Evolutionary conservation across 2,113 vertebrate genomes (phyloP).

Genomic region (Podarcis cretensis): DNA sequence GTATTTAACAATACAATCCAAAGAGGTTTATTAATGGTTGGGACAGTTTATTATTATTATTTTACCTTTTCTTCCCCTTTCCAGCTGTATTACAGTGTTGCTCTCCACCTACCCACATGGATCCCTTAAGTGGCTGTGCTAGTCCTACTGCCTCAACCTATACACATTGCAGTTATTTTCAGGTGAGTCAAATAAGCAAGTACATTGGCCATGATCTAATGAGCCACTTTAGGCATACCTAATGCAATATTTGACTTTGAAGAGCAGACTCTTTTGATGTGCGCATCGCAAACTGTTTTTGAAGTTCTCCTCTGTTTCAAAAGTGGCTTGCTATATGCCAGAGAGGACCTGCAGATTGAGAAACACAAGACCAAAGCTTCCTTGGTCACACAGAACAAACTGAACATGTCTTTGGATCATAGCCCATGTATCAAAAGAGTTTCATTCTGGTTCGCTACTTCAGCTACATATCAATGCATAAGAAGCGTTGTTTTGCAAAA

Average conservation of each 20-base stretch:
- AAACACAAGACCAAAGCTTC: background rate
- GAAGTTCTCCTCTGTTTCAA: background rate
- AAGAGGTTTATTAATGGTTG: background rate
- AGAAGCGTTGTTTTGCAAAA: background rate
- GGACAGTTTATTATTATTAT: background rate
- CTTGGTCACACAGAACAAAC: background rate
- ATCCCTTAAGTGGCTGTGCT: slow-evolving; percentile 53
- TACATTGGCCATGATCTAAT: background rate
- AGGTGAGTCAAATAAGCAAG: slow-evolving; percentile 66
- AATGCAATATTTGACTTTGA: background rate
- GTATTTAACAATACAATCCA: background rate
- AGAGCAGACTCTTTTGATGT: background rate
- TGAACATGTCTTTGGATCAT: background rate
- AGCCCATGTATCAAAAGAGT: background rate
- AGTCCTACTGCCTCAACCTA: slow-evolving; percentile 62
- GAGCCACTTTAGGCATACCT: background rate
- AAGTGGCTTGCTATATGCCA: background rate
- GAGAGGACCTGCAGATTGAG: background rate
- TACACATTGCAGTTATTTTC: slow-evolving; percentile 71
- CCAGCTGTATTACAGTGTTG: slow-evolving; percentile 67
- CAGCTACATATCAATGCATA: background rate
- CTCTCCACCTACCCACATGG: slow-evolving; percentile 59
- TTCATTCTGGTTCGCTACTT: background rate
- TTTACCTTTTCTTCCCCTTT: slow-evolving; percentile 40
- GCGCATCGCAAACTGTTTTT: background rate